Conservation (phyloP, 2,888 invertebrate species). For the Pachycephus smyrnensis region DNA sequence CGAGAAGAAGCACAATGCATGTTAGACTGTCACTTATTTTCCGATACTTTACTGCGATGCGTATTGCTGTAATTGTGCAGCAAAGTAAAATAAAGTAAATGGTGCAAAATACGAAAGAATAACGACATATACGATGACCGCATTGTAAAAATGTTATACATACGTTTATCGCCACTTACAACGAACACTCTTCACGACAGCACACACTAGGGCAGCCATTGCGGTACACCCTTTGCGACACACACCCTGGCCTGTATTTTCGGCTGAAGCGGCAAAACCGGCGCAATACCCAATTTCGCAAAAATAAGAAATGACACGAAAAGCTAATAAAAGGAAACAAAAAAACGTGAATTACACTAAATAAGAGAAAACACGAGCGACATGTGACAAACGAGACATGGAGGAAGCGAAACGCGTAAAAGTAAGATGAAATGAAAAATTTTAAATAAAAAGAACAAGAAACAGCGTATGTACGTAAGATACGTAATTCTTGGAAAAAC, state of each 20-base stretch:
- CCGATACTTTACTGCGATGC: conserved; percentile 48
- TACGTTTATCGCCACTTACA: conserved; percentile 32
- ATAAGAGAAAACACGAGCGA: not conserved
- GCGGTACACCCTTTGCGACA: not conserved
- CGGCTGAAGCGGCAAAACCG: conserved; percentile 23
- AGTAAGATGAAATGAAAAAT: not conserved
- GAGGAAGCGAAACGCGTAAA: not conserved
- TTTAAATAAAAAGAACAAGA: not conserved
- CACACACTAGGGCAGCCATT: not conserved
- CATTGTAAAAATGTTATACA: not conserved
- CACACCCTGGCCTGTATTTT: conserved; percentile 33
- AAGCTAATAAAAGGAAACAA: not conserved
- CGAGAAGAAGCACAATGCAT: conserved; percentile 26
- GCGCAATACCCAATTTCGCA: not conserved
- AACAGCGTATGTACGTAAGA: not conserved
- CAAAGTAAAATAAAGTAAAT: conserved; percentile 31
- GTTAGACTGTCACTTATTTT: conserved; percentile 60
- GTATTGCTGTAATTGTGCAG: not conserved
- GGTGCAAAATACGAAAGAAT: conserved; percentile 27
- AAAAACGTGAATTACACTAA: not conserved
- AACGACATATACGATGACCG: not conserved
- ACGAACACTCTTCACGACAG: conserved; percentile 45
- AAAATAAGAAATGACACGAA: not conserved
- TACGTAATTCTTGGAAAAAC: not conserved
- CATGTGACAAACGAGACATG: not conserved